These are phyloP conservation scores for Neria commutata DNA, from an alignment of 2,888 invertebrate species.

Conservation along the genomic window DNA sequence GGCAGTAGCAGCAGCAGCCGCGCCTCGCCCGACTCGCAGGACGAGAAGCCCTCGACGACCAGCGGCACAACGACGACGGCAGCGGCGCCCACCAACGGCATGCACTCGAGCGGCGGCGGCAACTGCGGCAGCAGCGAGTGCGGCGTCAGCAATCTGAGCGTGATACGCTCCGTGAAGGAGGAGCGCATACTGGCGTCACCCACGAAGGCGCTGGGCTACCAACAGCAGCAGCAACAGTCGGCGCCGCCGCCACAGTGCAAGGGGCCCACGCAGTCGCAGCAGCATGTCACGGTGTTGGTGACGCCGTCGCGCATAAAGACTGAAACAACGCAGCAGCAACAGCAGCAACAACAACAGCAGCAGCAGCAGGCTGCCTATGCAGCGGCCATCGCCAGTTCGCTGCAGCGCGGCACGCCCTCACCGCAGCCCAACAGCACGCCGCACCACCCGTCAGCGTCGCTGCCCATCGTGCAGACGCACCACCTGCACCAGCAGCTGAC, in stretches of 20 bases:
- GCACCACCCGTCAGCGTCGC: conserved; percentile 43
- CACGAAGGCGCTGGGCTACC: conserved; percentile 56
- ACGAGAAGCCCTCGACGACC: conserved; percentile 59
- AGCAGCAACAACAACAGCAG: conserved; percentile 37
- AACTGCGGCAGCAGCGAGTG: conserved; percentile 29
- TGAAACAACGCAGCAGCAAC: conserved; percentile 56
- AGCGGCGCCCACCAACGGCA: conserved; percentile 47
- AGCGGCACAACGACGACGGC: conserved; percentile 30
- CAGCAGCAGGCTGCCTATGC: conserved; percentile 34
- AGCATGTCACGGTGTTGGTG: conserved; percentile 63
- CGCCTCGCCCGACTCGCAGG: conserved; percentile 60
- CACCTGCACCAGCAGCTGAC: conserved; percentile 57
- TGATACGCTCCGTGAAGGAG: conserved; percentile 61
- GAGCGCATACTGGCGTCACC: conserved; percentile 59
- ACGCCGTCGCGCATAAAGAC: conserved; percentile 64
- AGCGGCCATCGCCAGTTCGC: conserved; percentile 35
- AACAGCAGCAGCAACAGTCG: conserved; percentile 42
- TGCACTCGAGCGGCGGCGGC: conserved; percentile 33
- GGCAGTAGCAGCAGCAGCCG: conserved; percentile 56
- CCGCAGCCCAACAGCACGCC: conserved; percentile 38
- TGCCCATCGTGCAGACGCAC: conserved; percentile 55
- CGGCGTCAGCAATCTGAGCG: conserved; percentile 51
- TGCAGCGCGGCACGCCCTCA: conserved; percentile 38
- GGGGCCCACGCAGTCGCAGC: conserved; percentile 50
- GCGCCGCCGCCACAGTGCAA: conserved; percentile 41